Evolutionary conservation across 2,888 invertebrate genomes (phyloP), one percentile per base, ranked within the genome.

Genomic region (Meandrusa payeni): DNA sequence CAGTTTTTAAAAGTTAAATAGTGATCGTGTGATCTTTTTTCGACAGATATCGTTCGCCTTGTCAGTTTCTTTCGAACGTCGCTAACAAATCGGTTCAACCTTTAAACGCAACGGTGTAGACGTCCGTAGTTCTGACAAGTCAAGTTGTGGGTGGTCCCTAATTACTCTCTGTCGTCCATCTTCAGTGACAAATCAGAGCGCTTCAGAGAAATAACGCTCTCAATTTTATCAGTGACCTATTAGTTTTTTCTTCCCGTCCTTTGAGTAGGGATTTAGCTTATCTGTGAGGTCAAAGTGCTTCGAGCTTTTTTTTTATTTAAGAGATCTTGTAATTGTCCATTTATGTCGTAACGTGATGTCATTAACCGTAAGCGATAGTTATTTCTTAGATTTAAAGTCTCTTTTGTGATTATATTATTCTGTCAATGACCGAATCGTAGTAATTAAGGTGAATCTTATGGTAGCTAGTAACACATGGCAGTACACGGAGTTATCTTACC

Each of bases 91-190:
- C 63, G 68, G 59, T 61, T 59, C 53, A 54, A 22, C 38, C 38
- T 44, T 44, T 38, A 44, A 32, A 38, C 20, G 24, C 15, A 60
- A 56, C 48, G 52, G 47, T 51, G 50, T 56, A 58, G 54, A 51
- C 56, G 52, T 44, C 46, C 54, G 47, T 58, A 59, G 52, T 51
- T 39, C 38, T 44, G 55, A 55, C 54, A 51, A 48, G 48, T 37
- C 50, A 41, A 46, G 19, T 53, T 50, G 51, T 72, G 76, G 76
- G 75, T 76, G 77, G 75, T 38, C 52, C 55, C 68, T 76, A 76
- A 74, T 75, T 76, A 75, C 67, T 48, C 50, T 54, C 50, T 61
- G 66, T 64, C 62, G 55, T 50, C 55, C 52, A 51, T 45, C 48
- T 50, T 53, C 58, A 59, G 59, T 72, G 74, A 74, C 72, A 74